Conservation (phyloP, 2,113 vertebrate genomes). For the Dinomys branickii region DNA sequence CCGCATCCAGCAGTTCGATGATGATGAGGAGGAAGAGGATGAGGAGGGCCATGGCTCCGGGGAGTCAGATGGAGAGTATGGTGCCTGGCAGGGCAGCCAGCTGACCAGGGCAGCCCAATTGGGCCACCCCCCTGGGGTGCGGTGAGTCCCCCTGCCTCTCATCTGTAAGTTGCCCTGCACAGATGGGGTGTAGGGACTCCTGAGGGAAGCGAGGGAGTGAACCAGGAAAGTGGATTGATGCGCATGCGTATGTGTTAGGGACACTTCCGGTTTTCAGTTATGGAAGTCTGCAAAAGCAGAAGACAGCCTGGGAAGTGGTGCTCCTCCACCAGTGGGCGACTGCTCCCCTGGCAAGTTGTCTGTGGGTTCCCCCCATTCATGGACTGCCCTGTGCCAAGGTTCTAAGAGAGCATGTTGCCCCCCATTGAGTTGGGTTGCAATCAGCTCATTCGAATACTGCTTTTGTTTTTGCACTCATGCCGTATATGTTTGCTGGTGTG, state of each 20-base stretch:
- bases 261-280: neutral
- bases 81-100: slow-evolving; percentile 80
- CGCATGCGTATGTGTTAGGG: neutral
- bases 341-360: neutral
- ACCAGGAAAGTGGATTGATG: neutral
- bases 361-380: neutral
- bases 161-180: slow-evolving; percentile 85
- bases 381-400: neutral
- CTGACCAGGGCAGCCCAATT: slow-evolving; percentile 46
- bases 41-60: slow-evolving; percentile 68
- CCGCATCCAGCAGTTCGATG: slow-evolving; percentile 86
- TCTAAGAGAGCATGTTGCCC: accelerated
- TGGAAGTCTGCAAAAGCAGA: neutral
- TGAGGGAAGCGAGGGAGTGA: neutral
- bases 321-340: neutral
- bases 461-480: neutral
- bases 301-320: neutral
- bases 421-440: too few relatives aligned
- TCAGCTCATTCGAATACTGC: neutral
- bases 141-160: slow-evolving; percentile 88
- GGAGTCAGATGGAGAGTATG: slow-evolving; percentile 83
- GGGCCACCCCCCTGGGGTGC: slow-evolving; percentile 9
- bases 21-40: slow-evolving; percentile 78
- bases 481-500: neutral
- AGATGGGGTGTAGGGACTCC: slow-evolving; percentile 79